Evolutionary conservation across 2,797 vertebrate genomes (phyloP).

Genomic region (Trichosurus vulpecula): DNA sequence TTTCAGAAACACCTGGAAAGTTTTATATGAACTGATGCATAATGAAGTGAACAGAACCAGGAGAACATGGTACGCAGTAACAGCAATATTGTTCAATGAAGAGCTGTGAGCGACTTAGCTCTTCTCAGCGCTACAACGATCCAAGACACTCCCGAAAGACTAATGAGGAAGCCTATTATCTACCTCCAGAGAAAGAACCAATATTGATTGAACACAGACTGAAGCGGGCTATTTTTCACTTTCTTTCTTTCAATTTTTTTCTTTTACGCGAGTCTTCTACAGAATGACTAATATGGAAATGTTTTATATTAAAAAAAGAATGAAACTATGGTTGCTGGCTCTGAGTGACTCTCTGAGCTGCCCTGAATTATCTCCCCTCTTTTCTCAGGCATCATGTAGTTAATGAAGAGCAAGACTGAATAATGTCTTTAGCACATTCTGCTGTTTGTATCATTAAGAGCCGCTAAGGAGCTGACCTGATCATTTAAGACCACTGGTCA

Average conservation of each 20-base stretch:
- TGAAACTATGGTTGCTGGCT: neutral
- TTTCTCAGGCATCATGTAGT: neutral
- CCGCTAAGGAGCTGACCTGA: neutral
- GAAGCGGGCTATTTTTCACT: neutral
- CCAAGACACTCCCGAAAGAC: neutral
- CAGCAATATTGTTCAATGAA: neutral
- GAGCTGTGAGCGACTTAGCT: neutral
- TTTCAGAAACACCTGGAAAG: neutral
- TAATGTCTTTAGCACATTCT: neutral
- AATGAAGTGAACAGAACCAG: neutral
- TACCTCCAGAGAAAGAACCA: neutral
- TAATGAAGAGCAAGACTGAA: neutral
- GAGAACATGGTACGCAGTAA: neutral
- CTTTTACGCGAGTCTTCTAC: neutral
- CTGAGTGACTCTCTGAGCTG: neutral
- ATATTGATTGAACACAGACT: neutral
- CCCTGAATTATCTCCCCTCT: neutral
- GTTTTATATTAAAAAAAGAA: neutral
- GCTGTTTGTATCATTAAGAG: slow-evolving; percentile 37
- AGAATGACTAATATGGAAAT: neutral
- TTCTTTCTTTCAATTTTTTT: neutral
- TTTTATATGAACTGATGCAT: neutral
- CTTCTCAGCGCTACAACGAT: neutral
- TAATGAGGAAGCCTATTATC: neutral
- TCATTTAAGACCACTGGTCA: slow-evolving; percentile 40